phyloP scores from a whole-genome alignment of 2,113 vertebrate genomes.

The Pollimyrus isidori region DNA sequence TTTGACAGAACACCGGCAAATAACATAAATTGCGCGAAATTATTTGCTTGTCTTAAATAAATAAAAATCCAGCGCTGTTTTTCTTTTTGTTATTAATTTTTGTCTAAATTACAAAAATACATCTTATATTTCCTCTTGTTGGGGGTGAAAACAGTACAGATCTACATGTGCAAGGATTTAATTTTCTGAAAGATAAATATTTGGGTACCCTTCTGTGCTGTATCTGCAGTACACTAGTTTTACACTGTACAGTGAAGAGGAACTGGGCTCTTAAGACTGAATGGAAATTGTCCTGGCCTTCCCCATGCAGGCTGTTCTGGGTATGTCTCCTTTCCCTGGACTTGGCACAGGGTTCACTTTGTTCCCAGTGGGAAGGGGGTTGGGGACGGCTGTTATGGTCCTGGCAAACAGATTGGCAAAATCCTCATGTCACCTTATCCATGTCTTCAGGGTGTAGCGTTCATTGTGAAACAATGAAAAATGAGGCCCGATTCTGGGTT shows the following conservation, averaged over 20 bases:
- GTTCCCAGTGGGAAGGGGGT: neutral
- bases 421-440: neutral
- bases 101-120: neutral
- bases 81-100: neutral
- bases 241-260: neutral
- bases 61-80: neutral
- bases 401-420: neutral
- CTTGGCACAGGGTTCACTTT: neutral
- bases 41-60: neutral
- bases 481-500: neutral
- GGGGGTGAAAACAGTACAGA: neutral
- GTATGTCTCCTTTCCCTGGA: neutral
- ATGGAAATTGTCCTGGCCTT: neutral
- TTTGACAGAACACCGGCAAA: neutral
- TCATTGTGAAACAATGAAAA: neutral
- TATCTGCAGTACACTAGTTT: neutral
- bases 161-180: neutral
- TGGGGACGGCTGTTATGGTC: neutral
- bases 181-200: neutral
- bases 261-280: neutral
- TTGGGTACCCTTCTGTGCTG: neutral
- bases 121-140: neutral
- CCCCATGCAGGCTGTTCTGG: neutral
- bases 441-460: neutral
- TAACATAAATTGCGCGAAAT: neutral